Conservation (phyloP, 2,888 invertebrate genomes). For the Vanessa cardui region DNA sequence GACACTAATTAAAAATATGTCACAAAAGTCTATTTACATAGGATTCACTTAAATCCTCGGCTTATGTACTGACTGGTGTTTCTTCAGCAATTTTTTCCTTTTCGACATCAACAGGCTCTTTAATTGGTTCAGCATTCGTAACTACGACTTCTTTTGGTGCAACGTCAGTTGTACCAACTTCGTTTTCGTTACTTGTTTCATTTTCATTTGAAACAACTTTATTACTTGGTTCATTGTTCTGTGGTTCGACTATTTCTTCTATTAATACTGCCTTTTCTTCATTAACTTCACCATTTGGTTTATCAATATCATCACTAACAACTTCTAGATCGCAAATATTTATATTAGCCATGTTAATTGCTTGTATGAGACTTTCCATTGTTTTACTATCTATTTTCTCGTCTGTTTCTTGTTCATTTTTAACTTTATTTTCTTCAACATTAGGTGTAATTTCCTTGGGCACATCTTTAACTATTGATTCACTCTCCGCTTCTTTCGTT, state of each 20-base stretch:
- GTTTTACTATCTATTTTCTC: slow-evolving; percentile 62
- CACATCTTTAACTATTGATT: slow-evolving; percentile 34
- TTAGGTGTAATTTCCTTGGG: slow-evolving; percentile 40
- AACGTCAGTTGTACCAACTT: background rate
- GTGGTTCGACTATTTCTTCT: slow-evolving; percentile 19
- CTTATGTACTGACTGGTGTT: slow-evolving; percentile 4
- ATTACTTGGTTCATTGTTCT: slow-evolving; percentile 4
- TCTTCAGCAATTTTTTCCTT: background rate
- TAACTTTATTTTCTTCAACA: slow-evolving; percentile 43
- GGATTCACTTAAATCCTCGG: slow-evolving; percentile 1
- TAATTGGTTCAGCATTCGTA: slow-evolving; percentile 5
- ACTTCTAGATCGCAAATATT: slow-evolving; percentile 56
- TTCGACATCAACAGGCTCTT: slow-evolving; percentile 14
- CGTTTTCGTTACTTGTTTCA: background rate
- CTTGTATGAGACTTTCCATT: slow-evolving; percentile 65
- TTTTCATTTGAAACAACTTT: slow-evolving; percentile 5
- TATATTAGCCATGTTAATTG: slow-evolving; percentile 65
- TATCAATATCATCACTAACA: slow-evolving; percentile 9
- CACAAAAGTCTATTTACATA: slow-evolving; percentile 9
- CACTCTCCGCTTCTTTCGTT: slow-evolving; percentile 44
- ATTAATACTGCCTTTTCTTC: slow-evolving; percentile 47
- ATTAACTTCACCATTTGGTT: slow-evolving; percentile 7
- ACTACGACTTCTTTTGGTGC: slow-evolving; percentile 4
- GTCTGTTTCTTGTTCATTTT: slow-evolving; percentile 43
- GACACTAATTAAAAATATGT: slow-evolving; percentile 8